Conservation (phyloP, 30 jellyfish, hydroid and myxozoan species). For the Chrysaora quinquecirrha region DNA sequence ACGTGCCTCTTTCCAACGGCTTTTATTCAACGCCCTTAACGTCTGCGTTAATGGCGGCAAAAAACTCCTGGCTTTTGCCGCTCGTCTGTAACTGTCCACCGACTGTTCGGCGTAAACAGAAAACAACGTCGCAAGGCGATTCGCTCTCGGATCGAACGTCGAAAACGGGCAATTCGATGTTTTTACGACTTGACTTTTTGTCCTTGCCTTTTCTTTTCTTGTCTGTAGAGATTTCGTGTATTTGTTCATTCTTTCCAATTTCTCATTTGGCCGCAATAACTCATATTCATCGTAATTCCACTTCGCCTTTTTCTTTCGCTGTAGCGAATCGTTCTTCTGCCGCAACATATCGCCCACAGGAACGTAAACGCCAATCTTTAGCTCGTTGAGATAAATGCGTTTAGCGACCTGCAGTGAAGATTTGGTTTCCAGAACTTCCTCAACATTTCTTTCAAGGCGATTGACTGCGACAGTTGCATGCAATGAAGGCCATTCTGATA, state of each 20-base stretch:
- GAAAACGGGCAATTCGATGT: neutral
- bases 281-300: constrained; percentile 5
- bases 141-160: constrained; percentile 21
- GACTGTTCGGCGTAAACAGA: constrained; percentile 52
- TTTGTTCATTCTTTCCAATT: constrained; percentile 17
- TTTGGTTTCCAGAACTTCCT: neutral
- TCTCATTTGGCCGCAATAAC: constrained; percentile 26
- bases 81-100: constrained; percentile 31
- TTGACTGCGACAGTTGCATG: too few relatives aligned
- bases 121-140: constrained; percentile 39
- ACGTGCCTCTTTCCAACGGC: neutral
- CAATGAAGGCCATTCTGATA: too few relatives aligned
- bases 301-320: neutral
- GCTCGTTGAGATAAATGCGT: constrained; percentile 10
- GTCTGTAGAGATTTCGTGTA: constrained; percentile 5
- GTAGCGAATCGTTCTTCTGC: neutral
- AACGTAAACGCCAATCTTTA: constrained; percentile 1
- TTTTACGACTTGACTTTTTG: neutral
- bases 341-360: neutral
- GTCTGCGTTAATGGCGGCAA: constrained; percentile 27
- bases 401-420: constrained; percentile 9
- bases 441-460: constrained; percentile 13
- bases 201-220: constrained; percentile 13
- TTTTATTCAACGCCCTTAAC: constrained; percentile 4
- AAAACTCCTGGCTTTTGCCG: constrained; percentile 12